Base-by-base conservation (phyloP, 2,888 invertebrate genomes). In the Nemapogon koenigi region DNA sequence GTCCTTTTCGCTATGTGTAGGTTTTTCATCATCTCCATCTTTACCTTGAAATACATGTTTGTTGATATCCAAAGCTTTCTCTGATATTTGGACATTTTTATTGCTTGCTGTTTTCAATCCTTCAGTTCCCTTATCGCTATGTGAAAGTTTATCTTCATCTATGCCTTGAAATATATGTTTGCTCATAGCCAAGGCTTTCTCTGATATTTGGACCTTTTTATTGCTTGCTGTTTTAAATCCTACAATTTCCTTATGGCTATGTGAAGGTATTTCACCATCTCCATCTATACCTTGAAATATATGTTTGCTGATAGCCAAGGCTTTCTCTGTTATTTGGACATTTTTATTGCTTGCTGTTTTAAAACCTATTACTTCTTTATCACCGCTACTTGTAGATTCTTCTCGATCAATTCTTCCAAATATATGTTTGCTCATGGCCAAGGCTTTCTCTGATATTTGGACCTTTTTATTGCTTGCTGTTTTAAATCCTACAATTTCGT, bases 221-320 rank as follows among this genome's bases (percentile, higher is more conserved):
- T 64, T 62, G 43, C 47, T 59, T n/a, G 59, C 64, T 1, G 62
- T 63, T 46, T 61, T 49, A 43, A 69, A 68, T 8, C 57, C 53
- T 43, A 42, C 40, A 22, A 22, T 7, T 22, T 22, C 8, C 2
- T 11, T 28, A 15, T 49, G 45, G 44, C 42, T 52, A 15, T 22
- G 6, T 22, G 22, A 10, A 7, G 8, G 8, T 22, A 22, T 6
- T 7, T 22, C 8, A 10, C 6, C 22, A 22, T 22, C 22, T 22
- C 6, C 6, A 6, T 43, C 16, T 13, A 33, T 16, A 37, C 17
- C 35, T 14, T 19, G n/a, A 32, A 42, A 26, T 13, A 28, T 28
- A 37, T 35, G 26, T 27, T 38, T 18, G 32, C 41, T 40, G 14
- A 35, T 16, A 29, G 40, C 22, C 25, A 56, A 35, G 27, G 45